A percentile compares a stretch with the other conserved stretches of the same genome.
Evolutionary conservation across 2,888 invertebrate species (phyloP).

Genomic region (Belgica antarctica): DNA sequence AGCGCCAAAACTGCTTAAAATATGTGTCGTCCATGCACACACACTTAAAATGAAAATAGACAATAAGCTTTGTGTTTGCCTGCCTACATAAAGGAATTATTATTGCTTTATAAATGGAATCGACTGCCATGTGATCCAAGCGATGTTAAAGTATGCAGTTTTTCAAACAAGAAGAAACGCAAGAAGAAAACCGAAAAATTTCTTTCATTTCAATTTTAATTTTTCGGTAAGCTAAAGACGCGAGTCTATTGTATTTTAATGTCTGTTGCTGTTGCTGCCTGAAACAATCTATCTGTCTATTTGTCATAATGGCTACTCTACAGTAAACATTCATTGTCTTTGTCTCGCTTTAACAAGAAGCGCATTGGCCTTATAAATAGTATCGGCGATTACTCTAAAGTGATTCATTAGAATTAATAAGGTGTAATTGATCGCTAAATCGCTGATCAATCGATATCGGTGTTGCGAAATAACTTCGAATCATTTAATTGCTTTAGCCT

Average conservation of each 20-base stretch:
- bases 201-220: conserved; percentile 37
- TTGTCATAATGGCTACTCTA: conserved; percentile 44
- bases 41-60: conserved; percentile 24
- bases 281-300: conserved; percentile 43
- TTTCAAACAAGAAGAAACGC: conserved; percentile 35
- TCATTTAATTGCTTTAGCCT: too few species aligned
- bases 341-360: conserved; percentile 6
- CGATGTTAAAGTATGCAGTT: conserved; percentile 41
- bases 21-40: conserved; percentile 25
- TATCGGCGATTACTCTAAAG: conserved; percentile 22
- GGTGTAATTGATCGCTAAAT: not conserved
- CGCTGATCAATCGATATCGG: too few species aligned
- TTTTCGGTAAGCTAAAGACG: conserved; percentile 25
- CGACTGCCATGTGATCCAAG: conserved; percentile 40
- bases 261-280: conserved; percentile 33
- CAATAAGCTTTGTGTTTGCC: conserved; percentile 23
- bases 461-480: too few species aligned
- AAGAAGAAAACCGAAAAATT: conserved; percentile 28
- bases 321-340: conserved; percentile 36
- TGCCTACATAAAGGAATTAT: conserved; percentile 43
- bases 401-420: conserved; percentile 2
- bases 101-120: conserved; percentile 38
- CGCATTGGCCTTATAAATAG: conserved; percentile 39
- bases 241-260: conserved; percentile 43
- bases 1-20: conserved; percentile 16